A percentile compares a stretch with the other conserved stretches of the same genome.
phyloP scores from a whole-genome alignment of 2,797 vertebrate genomes.

The Xiphophorus birchmanni region DNA sequence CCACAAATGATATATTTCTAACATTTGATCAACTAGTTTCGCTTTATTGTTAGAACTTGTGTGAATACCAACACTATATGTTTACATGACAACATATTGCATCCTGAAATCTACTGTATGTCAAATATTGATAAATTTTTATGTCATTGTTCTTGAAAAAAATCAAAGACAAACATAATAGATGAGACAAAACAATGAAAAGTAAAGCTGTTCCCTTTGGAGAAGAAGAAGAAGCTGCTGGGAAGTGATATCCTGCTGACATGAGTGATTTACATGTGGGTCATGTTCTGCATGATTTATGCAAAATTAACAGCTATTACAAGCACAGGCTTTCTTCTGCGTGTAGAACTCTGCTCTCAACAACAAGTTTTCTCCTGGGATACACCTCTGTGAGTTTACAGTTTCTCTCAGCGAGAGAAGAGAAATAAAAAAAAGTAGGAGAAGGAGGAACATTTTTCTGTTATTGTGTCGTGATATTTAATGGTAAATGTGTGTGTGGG shows the following conservation, averaged over 20 bases:
- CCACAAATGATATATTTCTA: background rate
- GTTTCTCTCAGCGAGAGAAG: slow-evolving; percentile 25
- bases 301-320: slow-evolving; percentile 73
- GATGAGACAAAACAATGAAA: slow-evolving; percentile 14
- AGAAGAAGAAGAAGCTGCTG: slow-evolving; percentile 36
- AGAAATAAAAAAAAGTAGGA: slow-evolving; percentile 41
- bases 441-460: slow-evolving; percentile 29
- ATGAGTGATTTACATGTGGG: slow-evolving; percentile 76
- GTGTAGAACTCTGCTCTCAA: slow-evolving; percentile 47
- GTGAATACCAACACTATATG: background rate
- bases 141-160: slow-evolving; percentile 6
- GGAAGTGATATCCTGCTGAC: slow-evolving; percentile 64
- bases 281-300: slow-evolving; percentile 76
- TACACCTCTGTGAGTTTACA: slow-evolving; percentile 26
- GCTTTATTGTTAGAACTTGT: background rate
- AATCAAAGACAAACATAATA: slow-evolving; percentile 24
- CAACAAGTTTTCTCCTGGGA: slow-evolving; percentile 48
- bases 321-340: slow-evolving; percentile 31
- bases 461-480: slow-evolving; percentile 31
- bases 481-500: slow-evolving; percentile 21
- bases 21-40: background rate
- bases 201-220: slow-evolving; percentile 22
- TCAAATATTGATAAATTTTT: background rate
- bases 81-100: background rate
- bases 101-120: background rate